Conservation (phyloP, 1,140 invertebrate genomes). For the Neodiprion lecontei region DNA sequence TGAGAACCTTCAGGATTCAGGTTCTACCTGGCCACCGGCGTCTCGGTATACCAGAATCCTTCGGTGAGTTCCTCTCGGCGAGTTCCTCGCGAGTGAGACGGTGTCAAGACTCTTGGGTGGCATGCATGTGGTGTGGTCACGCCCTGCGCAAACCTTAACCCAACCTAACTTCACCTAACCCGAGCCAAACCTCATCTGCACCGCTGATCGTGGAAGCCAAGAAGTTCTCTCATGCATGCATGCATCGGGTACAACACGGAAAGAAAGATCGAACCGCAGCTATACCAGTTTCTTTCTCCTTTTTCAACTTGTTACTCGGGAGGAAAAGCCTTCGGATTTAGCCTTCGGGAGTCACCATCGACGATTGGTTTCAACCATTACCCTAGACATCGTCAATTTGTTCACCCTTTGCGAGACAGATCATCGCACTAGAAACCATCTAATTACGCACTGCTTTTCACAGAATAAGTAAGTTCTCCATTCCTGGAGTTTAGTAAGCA, state of each 20-base stretch:
- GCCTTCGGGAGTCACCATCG: background rate
- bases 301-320: background rate
- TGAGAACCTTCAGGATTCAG: constrained; percentile 46
- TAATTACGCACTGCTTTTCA: too few species aligned
- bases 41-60: background rate
- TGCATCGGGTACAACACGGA: constrained; percentile 12
- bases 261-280: background rate
- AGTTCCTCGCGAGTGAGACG: constrained; percentile 34
- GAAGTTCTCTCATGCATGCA: constrained; percentile 11
- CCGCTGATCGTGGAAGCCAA: background rate
- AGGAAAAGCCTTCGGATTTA: background rate
- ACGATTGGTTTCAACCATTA: background rate
- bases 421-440: background rate
- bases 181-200: constrained; percentile 27
- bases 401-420: background rate
- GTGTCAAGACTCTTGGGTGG: constrained; percentile 48
- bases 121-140: constrained; percentile 40
- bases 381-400: background rate
- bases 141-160: constrained; percentile 48
- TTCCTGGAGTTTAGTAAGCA: background rate
- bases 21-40: constrained; percentile 42
- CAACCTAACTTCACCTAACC: constrained; percentile 39
- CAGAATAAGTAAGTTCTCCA: background rate
- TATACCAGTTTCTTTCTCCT: background rate
- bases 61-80: constrained; percentile 3